phyloP scores from a whole-genome alignment of 2,888 invertebrate genomes.

The Ornithoptera alexandrae region DNA sequence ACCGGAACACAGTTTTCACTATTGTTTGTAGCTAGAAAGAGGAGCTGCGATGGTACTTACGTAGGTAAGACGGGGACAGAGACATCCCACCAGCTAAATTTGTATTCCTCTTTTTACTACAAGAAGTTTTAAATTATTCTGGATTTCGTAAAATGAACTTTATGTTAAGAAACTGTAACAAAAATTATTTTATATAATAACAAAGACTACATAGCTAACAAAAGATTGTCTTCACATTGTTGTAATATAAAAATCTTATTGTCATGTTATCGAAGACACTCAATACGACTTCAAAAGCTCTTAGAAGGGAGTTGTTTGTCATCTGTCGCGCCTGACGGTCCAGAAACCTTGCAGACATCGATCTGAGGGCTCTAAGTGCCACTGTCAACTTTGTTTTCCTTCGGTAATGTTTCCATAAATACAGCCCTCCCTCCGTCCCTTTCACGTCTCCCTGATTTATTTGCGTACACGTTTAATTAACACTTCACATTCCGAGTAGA shows the following conservation, averaged over 20 bases:
- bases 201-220: background rate
- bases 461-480: slow-evolving; percentile 63
- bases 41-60: too few species aligned
- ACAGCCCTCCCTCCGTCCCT: slow-evolving; percentile 46
- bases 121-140: too few species aligned
- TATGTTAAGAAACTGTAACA: too few species aligned
- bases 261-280: slow-evolving; percentile 17
- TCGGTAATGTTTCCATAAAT: slow-evolving; percentile 68
- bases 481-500: slow-evolving; percentile 47
- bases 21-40: too few species aligned
- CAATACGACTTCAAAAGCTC: slow-evolving; percentile 45
- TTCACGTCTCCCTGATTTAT: slow-evolving; percentile 50
- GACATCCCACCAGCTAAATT: too few species aligned
- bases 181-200: background rate
- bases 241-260: slow-evolving; percentile 11
- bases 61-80: too few species aligned
- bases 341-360: slow-evolving; percentile 33
- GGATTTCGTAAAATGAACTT: too few species aligned
- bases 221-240: background rate
- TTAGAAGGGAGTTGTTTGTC: slow-evolving; percentile 56
- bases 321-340: slow-evolving; percentile 43
- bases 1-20: too few species aligned
- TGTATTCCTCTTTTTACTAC: too few species aligned
- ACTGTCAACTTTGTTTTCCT: slow-evolving; percentile 62
- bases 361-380: slow-evolving; percentile 48